Percentiles rank a stretch among this genome's conserved stretches.
Conservation (phyloP, 1,140 invertebrate genomes). For the Drosophila subpulchrella region DNA sequence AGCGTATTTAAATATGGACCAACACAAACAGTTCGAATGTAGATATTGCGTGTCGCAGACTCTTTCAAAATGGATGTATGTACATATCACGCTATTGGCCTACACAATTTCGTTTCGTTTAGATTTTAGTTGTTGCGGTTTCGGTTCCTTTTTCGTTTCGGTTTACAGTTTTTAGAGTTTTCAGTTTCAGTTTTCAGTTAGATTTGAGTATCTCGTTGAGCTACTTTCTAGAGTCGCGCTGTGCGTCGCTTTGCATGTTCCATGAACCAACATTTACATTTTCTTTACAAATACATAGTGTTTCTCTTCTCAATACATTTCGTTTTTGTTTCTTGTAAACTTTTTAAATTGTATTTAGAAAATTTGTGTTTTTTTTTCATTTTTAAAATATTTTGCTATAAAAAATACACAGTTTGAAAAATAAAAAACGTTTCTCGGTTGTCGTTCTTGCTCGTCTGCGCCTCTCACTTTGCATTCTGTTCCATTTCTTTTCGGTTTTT, state of each 20-base stretch:
- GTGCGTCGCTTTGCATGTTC: conserved; percentile 63
- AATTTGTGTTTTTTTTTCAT: conserved; percentile 49
- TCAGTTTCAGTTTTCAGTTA: conserved; percentile 23
- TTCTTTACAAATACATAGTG: conserved; percentile 69
- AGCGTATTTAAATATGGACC: conserved; percentile 19
- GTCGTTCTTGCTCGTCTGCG: conserved; percentile 35
- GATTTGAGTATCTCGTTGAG: conserved; percentile 48
- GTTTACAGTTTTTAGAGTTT: conserved; percentile 17
- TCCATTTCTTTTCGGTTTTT: conserved; percentile 5
- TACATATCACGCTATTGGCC: conserved; percentile 73
- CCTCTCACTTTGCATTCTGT: conserved; percentile 5
- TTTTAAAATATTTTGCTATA: conserved; percentile 78
- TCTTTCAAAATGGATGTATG: conserved; percentile 60
- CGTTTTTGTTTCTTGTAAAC: conserved; percentile 45
- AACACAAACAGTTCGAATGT: conserved; percentile 46
- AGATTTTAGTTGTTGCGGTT: conserved; percentile 46
- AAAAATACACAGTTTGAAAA: conserved; percentile 79
- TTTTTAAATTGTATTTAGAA: conserved; percentile 66
- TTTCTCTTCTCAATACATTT: conserved; percentile 16
- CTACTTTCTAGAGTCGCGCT: conserved; percentile 68
- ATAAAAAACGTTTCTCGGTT: conserved; percentile 74
- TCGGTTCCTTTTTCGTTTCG: conserved; percentile 37
- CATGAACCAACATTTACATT: conserved; percentile 56
- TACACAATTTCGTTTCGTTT: conserved; percentile 58
- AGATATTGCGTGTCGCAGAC: conserved; percentile 53